phyloP scores from a whole-genome alignment of 2,888 invertebrate species.

The Caenorhabditis drosophilae region DNA sequence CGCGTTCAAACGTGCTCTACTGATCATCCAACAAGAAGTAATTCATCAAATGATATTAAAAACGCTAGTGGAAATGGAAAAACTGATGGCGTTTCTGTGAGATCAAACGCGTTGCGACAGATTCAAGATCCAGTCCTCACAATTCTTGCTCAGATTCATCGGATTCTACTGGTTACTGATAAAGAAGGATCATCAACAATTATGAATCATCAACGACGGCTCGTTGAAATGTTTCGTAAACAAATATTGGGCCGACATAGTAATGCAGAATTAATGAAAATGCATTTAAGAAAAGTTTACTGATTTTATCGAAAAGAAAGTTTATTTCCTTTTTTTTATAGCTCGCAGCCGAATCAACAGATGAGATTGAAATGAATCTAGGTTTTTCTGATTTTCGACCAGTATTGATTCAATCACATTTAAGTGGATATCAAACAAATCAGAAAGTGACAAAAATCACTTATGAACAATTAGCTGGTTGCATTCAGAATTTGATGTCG shows the following conservation, averaged over 20 bases:
- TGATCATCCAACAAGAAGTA: slow-evolving; percentile 25
- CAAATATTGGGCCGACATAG: slow-evolving; percentile 37
- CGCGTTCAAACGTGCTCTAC: slow-evolving; percentile 32
- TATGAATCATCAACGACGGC: slow-evolving; percentile 36
- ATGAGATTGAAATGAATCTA: slow-evolving; percentile 51
- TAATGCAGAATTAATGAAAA: slow-evolving; percentile 44
- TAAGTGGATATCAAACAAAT: slow-evolving; percentile 36
- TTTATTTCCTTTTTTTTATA: slow-evolving; percentile 8
- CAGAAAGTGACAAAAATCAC: slow-evolving; percentile 44
- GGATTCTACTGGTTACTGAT: slow-evolving; percentile 35
- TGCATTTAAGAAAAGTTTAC: slow-evolving; percentile 49
- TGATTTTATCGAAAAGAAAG: neutral
- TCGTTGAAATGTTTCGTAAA: slow-evolving; percentile 51
- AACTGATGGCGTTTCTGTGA: slow-evolving; percentile 23
- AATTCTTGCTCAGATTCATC: slow-evolving; percentile 52
- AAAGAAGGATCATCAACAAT: slow-evolving; percentile 12
- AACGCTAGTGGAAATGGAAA: slow-evolving; percentile 17
- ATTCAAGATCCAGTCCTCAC: slow-evolving; percentile 53
- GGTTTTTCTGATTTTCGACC: slow-evolving; percentile 55
- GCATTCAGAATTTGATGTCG: slow-evolving; percentile 21
- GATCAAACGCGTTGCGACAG: slow-evolving; percentile 46
- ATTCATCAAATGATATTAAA: slow-evolving; percentile 31
- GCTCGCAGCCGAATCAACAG: slow-evolving; percentile 40
- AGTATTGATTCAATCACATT: slow-evolving; percentile 44
- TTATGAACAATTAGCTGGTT: slow-evolving; percentile 43